phyloP scores from a whole-genome alignment of 2,888 invertebrate species.

The Cryptocephalus moraei region DNA sequence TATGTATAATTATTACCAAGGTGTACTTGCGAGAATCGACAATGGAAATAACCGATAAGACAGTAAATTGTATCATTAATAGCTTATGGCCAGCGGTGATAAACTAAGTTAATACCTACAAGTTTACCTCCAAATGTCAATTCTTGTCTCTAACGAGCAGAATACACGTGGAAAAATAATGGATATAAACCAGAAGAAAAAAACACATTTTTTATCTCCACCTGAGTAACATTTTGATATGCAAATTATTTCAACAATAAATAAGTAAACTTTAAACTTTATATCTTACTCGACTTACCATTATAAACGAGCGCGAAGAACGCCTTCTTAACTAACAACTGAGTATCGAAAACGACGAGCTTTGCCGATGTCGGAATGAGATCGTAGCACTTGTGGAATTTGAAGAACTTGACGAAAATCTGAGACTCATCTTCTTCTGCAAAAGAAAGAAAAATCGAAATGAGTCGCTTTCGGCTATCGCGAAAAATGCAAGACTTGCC shows the following conservation, averaged over 20 bases:
- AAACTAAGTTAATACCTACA: background rate
- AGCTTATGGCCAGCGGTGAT: background rate
- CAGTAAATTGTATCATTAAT: background rate
- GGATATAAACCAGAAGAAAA: too few species aligned
- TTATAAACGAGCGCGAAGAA: conserved; percentile 99
- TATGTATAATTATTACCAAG: too few species aligned
- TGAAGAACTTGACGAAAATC: conserved; percentile 98
- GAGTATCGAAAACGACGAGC: conserved; percentile 98
- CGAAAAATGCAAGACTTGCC: too few species aligned
- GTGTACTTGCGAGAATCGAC: too few species aligned
- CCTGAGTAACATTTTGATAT: background rate
- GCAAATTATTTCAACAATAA: background rate
- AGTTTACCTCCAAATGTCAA: background rate
- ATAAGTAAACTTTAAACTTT: conserved; percentile 1
- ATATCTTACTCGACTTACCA: conserved; percentile 59
- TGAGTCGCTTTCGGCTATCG: too few species aligned
- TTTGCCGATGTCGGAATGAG: conserved; percentile 98
- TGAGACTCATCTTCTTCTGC: conserved; percentile 94
- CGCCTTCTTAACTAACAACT: conserved; percentile 94
- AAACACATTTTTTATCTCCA: too few species aligned
- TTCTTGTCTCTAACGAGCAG: too few species aligned
- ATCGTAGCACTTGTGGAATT: conserved; percentile 99
- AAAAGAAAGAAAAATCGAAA: conserved; percentile 32
- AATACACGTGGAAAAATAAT: too few species aligned
- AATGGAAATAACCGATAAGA: background rate